Conservation (phyloP, 2,888 invertebrate genomes). For the Eupithecia abbreviata region DNA sequence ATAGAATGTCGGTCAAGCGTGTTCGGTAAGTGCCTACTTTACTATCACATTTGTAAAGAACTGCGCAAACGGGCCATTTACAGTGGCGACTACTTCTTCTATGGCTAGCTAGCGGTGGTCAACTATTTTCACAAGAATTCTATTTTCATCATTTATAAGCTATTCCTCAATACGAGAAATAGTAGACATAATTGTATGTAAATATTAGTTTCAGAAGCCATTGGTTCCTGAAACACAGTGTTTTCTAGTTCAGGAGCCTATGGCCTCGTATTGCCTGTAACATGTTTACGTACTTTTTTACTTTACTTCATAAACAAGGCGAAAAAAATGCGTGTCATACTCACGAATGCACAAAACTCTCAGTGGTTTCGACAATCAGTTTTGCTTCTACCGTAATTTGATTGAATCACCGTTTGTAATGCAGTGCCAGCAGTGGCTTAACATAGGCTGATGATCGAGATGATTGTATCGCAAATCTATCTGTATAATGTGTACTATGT, state of each 20-base stretch:
- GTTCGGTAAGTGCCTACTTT: constrained; percentile 11
- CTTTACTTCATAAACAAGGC: no score
- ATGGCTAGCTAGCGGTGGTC: background rate
- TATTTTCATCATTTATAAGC: background rate
- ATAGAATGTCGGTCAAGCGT: constrained; percentile 34
- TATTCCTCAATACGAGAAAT: background rate
- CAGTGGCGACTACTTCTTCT: background rate
- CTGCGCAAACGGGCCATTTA: background rate
- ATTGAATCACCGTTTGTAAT: background rate
- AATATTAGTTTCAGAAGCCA: no score
- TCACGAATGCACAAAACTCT: background rate
- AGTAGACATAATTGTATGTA: no score
- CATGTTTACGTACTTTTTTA: no score
- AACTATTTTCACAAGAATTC: background rate
- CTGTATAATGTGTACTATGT: no score
- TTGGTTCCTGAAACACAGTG: no score
- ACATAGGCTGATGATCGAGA: no score
- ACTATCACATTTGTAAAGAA: constrained; percentile 21
- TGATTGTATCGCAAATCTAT: background rate
- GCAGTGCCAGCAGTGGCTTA: no score
- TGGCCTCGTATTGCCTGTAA: no score
- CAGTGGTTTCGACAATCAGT: background rate
- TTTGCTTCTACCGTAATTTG: background rate
- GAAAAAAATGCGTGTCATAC: background rate
- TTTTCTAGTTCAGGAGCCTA: no score